These are phyloP conservation scores for Tribolium madens DNA, from an alignment of 1,140 invertebrate genomes.

Conservation along the genomic window DNA sequence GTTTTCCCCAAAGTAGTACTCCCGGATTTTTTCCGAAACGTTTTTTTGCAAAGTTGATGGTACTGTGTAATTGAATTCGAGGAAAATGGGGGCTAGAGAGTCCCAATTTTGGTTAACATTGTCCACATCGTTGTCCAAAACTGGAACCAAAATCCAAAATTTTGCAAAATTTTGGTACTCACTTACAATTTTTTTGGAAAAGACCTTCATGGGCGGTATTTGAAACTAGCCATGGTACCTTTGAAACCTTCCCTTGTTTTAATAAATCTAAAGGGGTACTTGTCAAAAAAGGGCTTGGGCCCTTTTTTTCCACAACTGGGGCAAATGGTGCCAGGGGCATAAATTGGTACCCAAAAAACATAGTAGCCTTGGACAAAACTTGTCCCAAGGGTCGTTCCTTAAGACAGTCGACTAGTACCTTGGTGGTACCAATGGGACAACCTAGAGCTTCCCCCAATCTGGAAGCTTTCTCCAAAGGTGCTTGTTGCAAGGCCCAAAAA, in stretches of 20 bases:
- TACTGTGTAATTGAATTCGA: constrained; percentile 74
- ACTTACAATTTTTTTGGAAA: constrained; percentile 56
- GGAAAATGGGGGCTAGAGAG: constrained; percentile 69
- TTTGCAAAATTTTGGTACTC: background rate
- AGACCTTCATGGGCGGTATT: constrained; percentile 62
- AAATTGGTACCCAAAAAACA: constrained; percentile 44
- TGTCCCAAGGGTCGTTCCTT: constrained; percentile 56
- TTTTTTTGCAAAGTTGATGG: constrained; percentile 63
- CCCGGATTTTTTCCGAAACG: constrained; percentile 67
- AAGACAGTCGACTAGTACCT: too few species aligned
- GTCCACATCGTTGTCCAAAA: constrained; percentile 59
- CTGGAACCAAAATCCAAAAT: too few species aligned
- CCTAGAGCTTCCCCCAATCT: constrained; percentile 75
- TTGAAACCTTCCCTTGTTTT: constrained; percentile 64
- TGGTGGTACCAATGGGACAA: constrained; percentile 73
- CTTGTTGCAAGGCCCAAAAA: constrained; percentile 78
- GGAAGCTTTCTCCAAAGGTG: constrained; percentile 78
- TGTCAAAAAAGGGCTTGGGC: constrained; percentile 68
- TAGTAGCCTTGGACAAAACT: background rate
- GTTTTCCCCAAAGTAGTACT: constrained; percentile 5
- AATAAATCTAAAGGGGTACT: constrained; percentile 68
- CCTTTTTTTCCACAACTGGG: constrained; percentile 58
- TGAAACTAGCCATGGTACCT: constrained; percentile 64
- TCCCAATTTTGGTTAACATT: constrained; percentile 72
- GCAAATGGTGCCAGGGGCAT: constrained; percentile 61